Conservation (phyloP, 2,797 vertebrate genomes). For the Sebastes trivittatus region DNA sequence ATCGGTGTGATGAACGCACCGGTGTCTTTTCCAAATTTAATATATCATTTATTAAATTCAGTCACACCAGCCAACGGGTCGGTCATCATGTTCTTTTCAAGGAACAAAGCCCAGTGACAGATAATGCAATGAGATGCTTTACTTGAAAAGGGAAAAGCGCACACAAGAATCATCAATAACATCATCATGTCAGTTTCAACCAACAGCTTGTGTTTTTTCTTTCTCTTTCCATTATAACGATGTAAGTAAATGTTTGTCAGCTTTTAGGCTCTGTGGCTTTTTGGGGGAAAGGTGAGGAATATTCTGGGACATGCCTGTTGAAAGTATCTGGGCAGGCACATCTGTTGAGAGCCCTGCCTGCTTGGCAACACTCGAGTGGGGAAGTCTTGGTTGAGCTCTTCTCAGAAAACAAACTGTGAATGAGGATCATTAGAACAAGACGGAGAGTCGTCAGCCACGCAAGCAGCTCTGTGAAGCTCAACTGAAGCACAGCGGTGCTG, state of each 20-base stretch:
- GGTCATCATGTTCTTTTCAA: background rate
- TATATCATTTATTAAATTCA: constrained; percentile 11
- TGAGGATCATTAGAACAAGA: constrained; percentile 1
- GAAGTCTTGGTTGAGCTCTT: constrained; percentile 15
- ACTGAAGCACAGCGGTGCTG: no score
- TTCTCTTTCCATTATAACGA: constrained; percentile 29
- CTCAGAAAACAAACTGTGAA: constrained; percentile 31
- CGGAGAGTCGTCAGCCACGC: background rate
- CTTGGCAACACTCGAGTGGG: constrained; percentile 57
- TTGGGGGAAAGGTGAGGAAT: constrained; percentile 14
- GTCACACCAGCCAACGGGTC: background rate
- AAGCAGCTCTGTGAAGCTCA: background rate
- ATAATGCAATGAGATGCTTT: background rate
- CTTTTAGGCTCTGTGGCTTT: constrained; percentile 18
- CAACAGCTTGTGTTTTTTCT: background rate
- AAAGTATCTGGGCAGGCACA: constrained; percentile 37
- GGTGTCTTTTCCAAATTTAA: constrained; percentile 4
- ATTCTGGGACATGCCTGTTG: constrained; percentile 41
- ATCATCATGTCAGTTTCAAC: background rate
- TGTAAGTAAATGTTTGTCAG: constrained; percentile 46
- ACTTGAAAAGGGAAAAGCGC: background rate
- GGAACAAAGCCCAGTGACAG: background rate
- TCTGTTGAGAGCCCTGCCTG: constrained; percentile 8
- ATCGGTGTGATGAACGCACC: constrained; percentile 14
- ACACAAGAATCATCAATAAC: background rate